A percentile compares a stretch with the other conserved stretches of the same genome.
These are phyloP conservation scores for Ennomos fuscantarius DNA, from an alignment of 2,888 invertebrate species.

Conservation along the genomic window DNA sequence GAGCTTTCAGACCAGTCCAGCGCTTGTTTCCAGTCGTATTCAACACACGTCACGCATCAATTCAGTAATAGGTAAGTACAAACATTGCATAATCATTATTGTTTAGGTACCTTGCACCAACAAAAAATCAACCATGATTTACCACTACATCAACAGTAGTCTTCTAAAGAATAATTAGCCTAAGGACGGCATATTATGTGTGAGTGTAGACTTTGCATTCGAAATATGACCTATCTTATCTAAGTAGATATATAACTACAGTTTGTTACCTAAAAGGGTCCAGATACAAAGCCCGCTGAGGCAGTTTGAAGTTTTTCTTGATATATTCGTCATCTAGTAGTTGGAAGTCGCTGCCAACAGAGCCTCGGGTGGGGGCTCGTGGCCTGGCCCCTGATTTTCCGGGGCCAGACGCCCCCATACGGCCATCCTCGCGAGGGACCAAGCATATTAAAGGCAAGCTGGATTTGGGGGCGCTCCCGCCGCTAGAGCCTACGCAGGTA, in stretches of 20 bases:
- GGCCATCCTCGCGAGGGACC: constrained; percentile 62
- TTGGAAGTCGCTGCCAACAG: constrained; percentile 48
- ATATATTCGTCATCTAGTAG: constrained; percentile 70
- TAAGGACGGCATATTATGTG: no score
- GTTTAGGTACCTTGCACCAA: no score
- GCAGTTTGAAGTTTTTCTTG: constrained; percentile 70
- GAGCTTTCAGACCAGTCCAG: no score
- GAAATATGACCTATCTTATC: no score
- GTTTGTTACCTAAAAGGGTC: constrained; percentile 64
- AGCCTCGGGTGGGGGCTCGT: constrained; percentile 37
- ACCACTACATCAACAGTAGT: no score
- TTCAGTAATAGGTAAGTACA: no score
- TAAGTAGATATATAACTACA: background rate
- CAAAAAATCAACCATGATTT: no score
- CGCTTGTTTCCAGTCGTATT: no score
- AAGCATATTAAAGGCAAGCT: constrained; percentile 70
- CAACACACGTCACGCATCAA: no score
- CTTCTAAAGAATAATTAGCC: no score
- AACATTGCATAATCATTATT: no score
- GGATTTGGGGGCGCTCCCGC: constrained; percentile 40
- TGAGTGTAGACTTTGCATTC: no score
- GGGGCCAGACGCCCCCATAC: constrained; percentile 7
- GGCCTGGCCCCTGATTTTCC: constrained; percentile 32
- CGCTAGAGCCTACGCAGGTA: constrained; percentile 49
- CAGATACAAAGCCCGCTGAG: constrained; percentile 66